These are phyloP conservation scores for Neosalanx taihuensis DNA, from an alignment of 2,797 vertebrate genomes.

Conservation along the genomic window DNA sequence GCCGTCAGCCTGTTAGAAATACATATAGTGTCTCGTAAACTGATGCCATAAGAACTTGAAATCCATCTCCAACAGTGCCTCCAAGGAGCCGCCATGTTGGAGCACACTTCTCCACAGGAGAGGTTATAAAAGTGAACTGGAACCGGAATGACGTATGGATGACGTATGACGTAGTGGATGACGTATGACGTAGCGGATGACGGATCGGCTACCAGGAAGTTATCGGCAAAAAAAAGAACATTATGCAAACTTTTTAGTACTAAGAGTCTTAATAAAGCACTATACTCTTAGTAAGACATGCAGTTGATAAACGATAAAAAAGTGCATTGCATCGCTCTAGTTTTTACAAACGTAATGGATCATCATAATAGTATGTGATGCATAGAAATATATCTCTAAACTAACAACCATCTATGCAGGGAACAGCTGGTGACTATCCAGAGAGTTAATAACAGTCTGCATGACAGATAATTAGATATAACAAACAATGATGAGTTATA, in stretches of 20 bases:
- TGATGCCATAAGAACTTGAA: neutral
- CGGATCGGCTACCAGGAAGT: slow-evolving; percentile 3
- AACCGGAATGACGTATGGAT: slow-evolving; percentile 47
- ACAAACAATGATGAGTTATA: neutral
- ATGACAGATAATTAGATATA: neutral
- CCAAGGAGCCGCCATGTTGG: slow-evolving; percentile 72
- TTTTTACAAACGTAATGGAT: no score
- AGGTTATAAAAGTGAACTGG: slow-evolving; percentile 31
- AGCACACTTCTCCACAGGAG: slow-evolving; percentile 1
- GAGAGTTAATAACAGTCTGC: neutral
- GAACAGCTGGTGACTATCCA: neutral
- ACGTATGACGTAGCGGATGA: slow-evolving; percentile 23
- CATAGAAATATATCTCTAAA: no score
- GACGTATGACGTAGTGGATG: slow-evolving; percentile 25
- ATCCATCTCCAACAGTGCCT: slow-evolving; percentile 51
- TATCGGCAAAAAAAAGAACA: no score
- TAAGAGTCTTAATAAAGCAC: no score
- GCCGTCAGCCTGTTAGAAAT: slow-evolving; percentile 16
- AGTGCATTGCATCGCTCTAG: no score
- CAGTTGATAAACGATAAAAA: neutral
- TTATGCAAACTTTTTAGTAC: no score
- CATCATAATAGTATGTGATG: neutral
- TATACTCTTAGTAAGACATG: neutral
- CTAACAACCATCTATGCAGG: no score
- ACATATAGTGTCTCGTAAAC: slow-evolving; percentile 40